Base-by-base conservation (phyloP, 2,797 vertebrate genomes). In the Rhabdomys pumilio region DNA sequence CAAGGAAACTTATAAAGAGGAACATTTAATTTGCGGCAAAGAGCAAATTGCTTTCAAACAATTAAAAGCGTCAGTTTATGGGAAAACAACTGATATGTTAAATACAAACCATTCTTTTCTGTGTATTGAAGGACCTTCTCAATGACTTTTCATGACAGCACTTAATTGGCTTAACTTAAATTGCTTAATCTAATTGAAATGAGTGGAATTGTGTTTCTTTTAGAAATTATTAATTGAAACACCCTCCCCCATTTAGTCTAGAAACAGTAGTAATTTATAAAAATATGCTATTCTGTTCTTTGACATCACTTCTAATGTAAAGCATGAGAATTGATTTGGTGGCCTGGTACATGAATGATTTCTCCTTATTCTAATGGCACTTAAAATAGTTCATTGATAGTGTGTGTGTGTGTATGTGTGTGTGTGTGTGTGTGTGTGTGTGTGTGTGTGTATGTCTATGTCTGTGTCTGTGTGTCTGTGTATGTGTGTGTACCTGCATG, bases 71-170 rank as follows among this genome's bases (percentile, higher is more conserved):
- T 22, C 44, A 92, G 94, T 96, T 96, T 94, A 73, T 67, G 53
- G 73, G 50, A 92, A 95, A 96, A 93, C 87, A 96, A 95, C 84
- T 38, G 82, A 75, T 76, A 90, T 67, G 85, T 94, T 94, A 97
- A 97, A 89, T 92, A 97, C 34, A 96, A 97, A 92, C 85, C 76
- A 95, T 97, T 96, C 81, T 96, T 97, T 63, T 96, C 76, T 95
- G 47, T 79, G 93, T 89, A 76, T 53, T 90, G 44, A 96, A 94
- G 90, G 90, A 95, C 77, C 22, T 94, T 91, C 61, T 63, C 55
- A 76, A 85, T 24, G 59, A 26, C 38, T 85, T 97, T 89, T 24
- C 82, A 83, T 96, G 77, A 94, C 29, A 76, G 81, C 59, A 86
- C 20, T 94, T 96, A 94, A 91, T 96, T 97, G 96, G 29, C 11